phyloP scores from a whole-genome alignment of 2,888 invertebrate species.

The Clivina fossor region DNA sequence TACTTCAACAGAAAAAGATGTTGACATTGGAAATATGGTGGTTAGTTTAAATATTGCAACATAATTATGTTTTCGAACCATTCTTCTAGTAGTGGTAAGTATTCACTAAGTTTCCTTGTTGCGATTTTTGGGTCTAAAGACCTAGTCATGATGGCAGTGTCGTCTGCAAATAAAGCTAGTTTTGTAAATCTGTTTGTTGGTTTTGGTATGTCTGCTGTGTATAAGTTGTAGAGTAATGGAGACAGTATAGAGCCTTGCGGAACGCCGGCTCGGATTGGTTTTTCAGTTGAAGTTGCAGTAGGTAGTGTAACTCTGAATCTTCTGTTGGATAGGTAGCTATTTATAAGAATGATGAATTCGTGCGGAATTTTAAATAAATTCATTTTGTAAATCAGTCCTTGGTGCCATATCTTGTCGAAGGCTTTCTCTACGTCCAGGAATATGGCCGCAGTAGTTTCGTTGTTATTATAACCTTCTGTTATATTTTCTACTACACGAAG shows the following conservation, averaged over 20 bases:
- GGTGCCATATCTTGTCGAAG: constrained; percentile 37
- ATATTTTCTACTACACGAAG: too few relatives aligned
- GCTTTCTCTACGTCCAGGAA: constrained; percentile 38
- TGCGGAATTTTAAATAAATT: constrained; percentile 20
- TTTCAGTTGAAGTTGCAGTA: constrained; percentile 12
- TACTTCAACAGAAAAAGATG: constrained; percentile 12
- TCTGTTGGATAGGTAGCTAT: constrained; percentile 35
- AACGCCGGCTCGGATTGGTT: constrained; percentile 39
- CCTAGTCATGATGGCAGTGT: constrained; percentile 38
- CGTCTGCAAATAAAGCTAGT: constrained; percentile 37
- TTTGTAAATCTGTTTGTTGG: constrained; percentile 14
- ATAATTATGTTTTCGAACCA: constrained; percentile 27
- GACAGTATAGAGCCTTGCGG: constrained; percentile 37
- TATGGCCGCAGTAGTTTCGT: constrained; percentile 35
- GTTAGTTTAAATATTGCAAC: constrained; percentile 34
- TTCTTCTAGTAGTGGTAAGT: constrained; percentile 1
- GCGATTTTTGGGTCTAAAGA: too few relatives aligned
- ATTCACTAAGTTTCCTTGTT: constrained; percentile 32
- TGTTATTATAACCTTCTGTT: too few relatives aligned
- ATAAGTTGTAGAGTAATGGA: constrained; percentile 34
- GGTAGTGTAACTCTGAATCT: constrained; percentile 31
- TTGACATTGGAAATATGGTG: constrained; percentile 14
- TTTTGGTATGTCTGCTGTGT: constrained; percentile 36
- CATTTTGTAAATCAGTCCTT: constrained; percentile 39
- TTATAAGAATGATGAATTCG: constrained; percentile 31